Evolutionary conservation across 2,113 vertebrate genomes (phyloP).

Genomic region (Ciconia boyciana): DNA sequence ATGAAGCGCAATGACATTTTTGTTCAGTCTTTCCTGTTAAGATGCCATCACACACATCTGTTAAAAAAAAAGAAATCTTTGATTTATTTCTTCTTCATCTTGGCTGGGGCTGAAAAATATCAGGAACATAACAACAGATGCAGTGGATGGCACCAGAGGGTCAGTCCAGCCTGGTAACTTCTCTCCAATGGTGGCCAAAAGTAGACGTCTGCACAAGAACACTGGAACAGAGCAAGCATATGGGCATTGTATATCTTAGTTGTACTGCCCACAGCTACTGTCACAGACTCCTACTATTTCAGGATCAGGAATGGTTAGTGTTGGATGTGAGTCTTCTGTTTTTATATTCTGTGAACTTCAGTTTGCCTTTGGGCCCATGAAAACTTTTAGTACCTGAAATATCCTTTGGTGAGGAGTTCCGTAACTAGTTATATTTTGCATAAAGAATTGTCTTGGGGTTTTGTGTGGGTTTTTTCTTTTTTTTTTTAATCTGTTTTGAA

Average conservation of each 20-base stretch:
- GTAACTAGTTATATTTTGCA: neutral
- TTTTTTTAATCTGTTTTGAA: neutral
- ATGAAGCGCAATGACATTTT: neutral
- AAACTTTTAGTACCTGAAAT: neutral
- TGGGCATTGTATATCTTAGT: too few relatives aligned
- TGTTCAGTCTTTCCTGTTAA: neutral
- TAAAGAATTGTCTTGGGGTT: neutral
- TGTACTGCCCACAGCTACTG: neutral
- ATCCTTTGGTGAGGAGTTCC: neutral
- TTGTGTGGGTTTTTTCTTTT: neutral
- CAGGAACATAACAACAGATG: neutral
- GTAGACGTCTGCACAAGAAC: neutral
- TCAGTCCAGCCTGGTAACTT: neutral
- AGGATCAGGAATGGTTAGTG: neutral
- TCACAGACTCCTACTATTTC: neutral
- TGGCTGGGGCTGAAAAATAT: neutral
- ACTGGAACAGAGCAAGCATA: neutral
- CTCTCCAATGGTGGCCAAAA: neutral
- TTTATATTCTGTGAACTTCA: neutral
- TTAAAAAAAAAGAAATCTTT: neutral
- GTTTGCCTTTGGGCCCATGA: neutral
- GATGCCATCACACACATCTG: neutral
- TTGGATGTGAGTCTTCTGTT: neutral
- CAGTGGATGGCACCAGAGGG: neutral
- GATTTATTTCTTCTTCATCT: neutral